Evolutionary conservation across 1,140 invertebrate genomes (phyloP).

Genomic region (Neelides sp.): DNA sequence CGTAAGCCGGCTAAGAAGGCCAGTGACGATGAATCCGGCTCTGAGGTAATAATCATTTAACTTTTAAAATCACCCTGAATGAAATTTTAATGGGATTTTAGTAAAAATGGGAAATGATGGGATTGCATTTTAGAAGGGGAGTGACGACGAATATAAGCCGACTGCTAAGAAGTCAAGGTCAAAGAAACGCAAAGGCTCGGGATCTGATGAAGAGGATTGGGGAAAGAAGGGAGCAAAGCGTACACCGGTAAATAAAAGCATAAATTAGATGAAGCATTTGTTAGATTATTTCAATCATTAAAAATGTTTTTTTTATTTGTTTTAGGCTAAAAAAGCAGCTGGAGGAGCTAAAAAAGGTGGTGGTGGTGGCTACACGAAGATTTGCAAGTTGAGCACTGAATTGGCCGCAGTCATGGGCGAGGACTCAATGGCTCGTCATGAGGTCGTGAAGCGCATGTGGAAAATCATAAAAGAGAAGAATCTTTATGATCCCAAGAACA

Average conservation of each 20-base stretch:
- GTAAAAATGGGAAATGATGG: too few species aligned
- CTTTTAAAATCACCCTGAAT: too few species aligned
- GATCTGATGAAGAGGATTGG: slow-evolving; percentile 65
- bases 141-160: slow-evolving; percentile 52
- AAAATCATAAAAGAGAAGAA: slow-evolving; percentile 82
- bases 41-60: too few species aligned
- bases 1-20: slow-evolving; percentile 25
- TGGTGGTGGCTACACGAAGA: slow-evolving; percentile 63
- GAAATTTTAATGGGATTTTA: too few species aligned
- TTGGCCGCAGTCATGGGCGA: slow-evolving; percentile 71
- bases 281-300: background rate
- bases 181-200: slow-evolving; percentile 38
- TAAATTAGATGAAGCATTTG: background rate
- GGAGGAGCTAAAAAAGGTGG: slow-evolving; percentile 35
- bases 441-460: slow-evolving; percentile 84
- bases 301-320: slow-evolving; percentile 5
- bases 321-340: slow-evolving; percentile 21
- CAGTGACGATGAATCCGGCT: too few species aligned
- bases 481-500: slow-evolving; percentile 68
- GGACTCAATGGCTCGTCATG: slow-evolving; percentile 72
- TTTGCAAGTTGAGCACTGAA: slow-evolving; percentile 70
- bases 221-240: slow-evolving; percentile 47
- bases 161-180: slow-evolving; percentile 38
- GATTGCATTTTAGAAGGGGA: slow-evolving; percentile 43
- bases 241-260: slow-evolving; percentile 35